Evolutionary conservation across 1,140 invertebrate species (phyloP), one percentile per base, ranked within the genome.

Genomic region (honey bee (Apis mellifera)): DNA sequence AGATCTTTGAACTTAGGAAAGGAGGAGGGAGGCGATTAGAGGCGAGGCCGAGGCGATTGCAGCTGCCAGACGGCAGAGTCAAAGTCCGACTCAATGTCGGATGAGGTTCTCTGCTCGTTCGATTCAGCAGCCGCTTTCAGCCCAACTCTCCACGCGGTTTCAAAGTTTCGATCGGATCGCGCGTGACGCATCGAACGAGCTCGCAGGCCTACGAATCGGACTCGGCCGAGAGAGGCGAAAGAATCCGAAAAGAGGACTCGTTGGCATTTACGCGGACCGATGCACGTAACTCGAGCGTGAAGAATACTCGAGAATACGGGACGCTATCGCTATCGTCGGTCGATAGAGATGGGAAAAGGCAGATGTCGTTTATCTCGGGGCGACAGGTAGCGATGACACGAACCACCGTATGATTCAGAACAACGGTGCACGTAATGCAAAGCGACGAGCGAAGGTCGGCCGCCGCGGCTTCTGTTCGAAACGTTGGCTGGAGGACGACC

Each of bases 371-470:
- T 60, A 69, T 73, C 79, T 76, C 69, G 26, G 1, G 26, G 12
- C 55, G 69, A 68, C 68, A 42, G 79, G 73, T n/a, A 77, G 70
- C 72, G 76, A 78, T 66, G 81, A 75, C 72, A 77, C 60, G 54
- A 50, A 69, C 50, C 85, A 55, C 1, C 48, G 54, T 21, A 66
- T 54, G 70, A 65, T 81, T 73, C 71, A 57, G 80, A 86, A 90
- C 86, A 90, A 91, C 90, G 84, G 84, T 88, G 59, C 9, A 73
- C 72, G 89, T 89, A 91, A 92, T 91, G 89, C 84, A 89, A 90
- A 91, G 84, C 83, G 70, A 62, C 72, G 89, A 86, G 73, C 87
- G 89, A 92, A 91, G 90, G 90, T 88, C 89, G 85, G 78, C 42
- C 78, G 59, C 52, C 32, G 84, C 71, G 71, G 79, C 79, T 71